Evolutionary conservation across 2,113 vertebrate genomes (phyloP).

Genomic region (rat (Rattus norvegicus)): DNA sequence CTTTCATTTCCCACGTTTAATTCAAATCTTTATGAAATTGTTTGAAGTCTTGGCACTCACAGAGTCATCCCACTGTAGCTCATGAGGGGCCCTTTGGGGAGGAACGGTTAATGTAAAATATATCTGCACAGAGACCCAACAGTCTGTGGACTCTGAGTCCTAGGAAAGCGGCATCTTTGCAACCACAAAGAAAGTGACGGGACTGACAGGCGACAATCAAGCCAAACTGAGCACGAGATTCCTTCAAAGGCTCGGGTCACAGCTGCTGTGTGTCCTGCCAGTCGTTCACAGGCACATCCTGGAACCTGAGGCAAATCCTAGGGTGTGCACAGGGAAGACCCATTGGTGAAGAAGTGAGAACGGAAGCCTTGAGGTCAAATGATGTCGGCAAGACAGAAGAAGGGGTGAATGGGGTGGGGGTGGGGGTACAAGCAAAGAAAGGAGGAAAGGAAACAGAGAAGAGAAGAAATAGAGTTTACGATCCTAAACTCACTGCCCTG

Average conservation of each 20-base stretch:
- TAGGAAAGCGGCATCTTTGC: not conserved
- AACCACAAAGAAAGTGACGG: not conserved
- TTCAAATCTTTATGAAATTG: slow-evolving; percentile 78
- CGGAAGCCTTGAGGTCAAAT: not conserved
- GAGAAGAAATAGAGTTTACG: not conserved
- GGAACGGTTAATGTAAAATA: slow-evolving; percentile 70
- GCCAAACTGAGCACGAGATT: not conserved
- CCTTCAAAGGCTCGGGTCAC: not conserved
- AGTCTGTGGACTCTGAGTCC: not conserved
- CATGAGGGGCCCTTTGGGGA: slow-evolving; percentile 18
- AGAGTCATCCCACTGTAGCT: slow-evolving; percentile 51
- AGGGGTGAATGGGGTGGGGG: not conserved
- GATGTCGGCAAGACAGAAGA: not conserved
- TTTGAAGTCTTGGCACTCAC: slow-evolving; percentile 74
- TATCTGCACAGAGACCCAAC: slow-evolving; percentile 21
- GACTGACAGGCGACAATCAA: not conserved
- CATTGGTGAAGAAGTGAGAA: not conserved
- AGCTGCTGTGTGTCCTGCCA: not conserved
- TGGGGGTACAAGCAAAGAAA: not conserved
- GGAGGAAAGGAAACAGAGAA: not conserved
- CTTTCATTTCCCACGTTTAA: slow-evolving; percentile 79
- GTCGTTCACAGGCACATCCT: not conserved
- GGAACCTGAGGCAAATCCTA: not conserved
- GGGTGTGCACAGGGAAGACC: not conserved
- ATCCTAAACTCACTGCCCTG: not conserved